These are phyloP conservation scores for Saguinus imperator DNA, from an alignment of 2,113 vertebrate genomes.

Conservation along the genomic window DNA sequence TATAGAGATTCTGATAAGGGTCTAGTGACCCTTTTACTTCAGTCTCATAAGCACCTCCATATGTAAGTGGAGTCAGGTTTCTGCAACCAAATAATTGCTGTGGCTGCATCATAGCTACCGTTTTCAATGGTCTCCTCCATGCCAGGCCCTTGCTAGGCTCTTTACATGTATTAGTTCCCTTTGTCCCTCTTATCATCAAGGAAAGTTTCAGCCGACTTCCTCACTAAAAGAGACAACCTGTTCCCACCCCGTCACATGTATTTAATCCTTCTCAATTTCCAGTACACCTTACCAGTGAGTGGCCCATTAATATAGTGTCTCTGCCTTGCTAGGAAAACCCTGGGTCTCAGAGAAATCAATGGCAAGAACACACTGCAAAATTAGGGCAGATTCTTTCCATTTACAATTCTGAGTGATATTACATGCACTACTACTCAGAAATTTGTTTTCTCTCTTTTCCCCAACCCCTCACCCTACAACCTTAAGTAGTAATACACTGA, in stretches of 20 bases:
- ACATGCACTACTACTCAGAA: neutral
- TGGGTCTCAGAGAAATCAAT: neutral
- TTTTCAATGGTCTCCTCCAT: neutral
- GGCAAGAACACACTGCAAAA: neutral
- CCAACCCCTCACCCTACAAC: rapidly evolving
- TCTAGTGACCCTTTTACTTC: neutral
- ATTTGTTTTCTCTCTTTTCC: neutral
- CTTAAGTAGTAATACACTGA: neutral
- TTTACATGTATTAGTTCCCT: neutral
- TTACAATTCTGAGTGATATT: neutral
- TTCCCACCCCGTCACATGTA: rapidly evolving
- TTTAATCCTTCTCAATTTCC: neutral
- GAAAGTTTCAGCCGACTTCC: neutral
- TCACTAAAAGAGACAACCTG: too few relatives aligned
- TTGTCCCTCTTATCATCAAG: neutral
- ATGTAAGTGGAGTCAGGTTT: neutral
- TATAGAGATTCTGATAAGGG: neutral
- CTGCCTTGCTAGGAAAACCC: neutral
- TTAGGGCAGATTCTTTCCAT: neutral
- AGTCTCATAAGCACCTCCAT: neutral
- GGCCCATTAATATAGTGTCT: neutral
- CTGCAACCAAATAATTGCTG: neutral
- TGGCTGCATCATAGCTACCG: neutral
- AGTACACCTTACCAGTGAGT: neutral
- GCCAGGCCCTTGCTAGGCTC: neutral